Conservation (phyloP, 1,140 invertebrate genomes). For the Drosophila nigromelanica region DNA sequence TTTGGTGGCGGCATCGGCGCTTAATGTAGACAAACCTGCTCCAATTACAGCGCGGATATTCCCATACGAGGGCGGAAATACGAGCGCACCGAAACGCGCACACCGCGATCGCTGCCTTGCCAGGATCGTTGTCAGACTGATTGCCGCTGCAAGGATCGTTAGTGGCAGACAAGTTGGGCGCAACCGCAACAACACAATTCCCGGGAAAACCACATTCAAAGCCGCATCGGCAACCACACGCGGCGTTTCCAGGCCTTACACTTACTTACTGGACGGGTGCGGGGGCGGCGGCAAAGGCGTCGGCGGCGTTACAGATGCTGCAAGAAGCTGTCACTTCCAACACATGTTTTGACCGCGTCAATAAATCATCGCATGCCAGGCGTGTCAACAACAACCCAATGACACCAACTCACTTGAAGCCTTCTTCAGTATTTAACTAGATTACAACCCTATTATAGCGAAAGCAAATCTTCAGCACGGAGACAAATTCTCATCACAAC, state of each 20-base stretch:
- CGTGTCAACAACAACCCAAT: conserved; percentile 53
- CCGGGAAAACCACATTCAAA: conserved; percentile 52
- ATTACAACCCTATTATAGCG: not conserved
- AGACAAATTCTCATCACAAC: no score
- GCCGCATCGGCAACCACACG: conserved; percentile 62
- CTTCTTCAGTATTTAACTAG: not conserved
- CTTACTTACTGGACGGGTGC: not conserved
- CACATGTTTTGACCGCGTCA: conserved; percentile 83
- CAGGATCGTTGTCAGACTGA: conserved; percentile 66
- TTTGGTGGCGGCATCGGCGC: conserved; percentile 33
- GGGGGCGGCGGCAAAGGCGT: conserved; percentile 39
- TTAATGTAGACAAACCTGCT: conserved; percentile 55
- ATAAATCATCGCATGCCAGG: conserved; percentile 81
- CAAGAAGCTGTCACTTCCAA: conserved; percentile 83
- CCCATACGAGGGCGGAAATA: conserved; percentile 72
- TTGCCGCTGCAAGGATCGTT: conserved; percentile 82
- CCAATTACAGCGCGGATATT: conserved; percentile 75
- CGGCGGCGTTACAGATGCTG: conserved; percentile 78
- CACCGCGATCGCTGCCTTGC: not conserved
- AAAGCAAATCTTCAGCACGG: no score
- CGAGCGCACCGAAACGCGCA: conserved; percentile 48
- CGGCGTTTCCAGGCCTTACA: conserved; percentile 53
- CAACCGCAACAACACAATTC: conserved; percentile 80
- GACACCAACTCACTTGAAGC: conserved; percentile 10
- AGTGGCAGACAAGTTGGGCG: conserved; percentile 83